Evolutionary conservation across 2,888 invertebrate species (phyloP).

Genomic region (Netelia virgata): DNA sequence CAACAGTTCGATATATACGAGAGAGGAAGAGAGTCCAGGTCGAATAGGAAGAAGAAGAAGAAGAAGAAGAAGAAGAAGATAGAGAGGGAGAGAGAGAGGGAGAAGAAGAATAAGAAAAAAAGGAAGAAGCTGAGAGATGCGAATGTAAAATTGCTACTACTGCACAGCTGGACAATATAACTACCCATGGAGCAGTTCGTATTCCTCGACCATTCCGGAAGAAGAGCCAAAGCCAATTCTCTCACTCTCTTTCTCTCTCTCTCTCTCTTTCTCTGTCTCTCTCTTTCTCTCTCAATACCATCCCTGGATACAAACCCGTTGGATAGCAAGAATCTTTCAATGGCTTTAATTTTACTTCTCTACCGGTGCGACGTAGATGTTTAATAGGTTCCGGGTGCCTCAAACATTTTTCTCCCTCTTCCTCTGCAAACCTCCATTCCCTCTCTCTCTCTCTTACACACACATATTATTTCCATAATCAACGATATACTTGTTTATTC

Average conservation of each 20-base stretch:
- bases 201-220: conserved; percentile 57
- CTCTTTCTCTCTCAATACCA: conserved; percentile 51
- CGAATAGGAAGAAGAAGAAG: conserved; percentile 23
- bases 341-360: conserved; percentile 65
- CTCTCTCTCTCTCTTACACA: not conserved
- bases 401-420: conserved; percentile 44
- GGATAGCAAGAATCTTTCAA: conserved; percentile 66
- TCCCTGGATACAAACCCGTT: conserved; percentile 64
- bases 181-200: conserved; percentile 49
- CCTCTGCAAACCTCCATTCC: not conserved
- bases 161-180: conserved; percentile 65
- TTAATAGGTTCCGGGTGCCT: conserved; percentile 64
- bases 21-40: conserved; percentile 30
- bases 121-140: conserved; percentile 27
- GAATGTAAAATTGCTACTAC: conserved; percentile 63
- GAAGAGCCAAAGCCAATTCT: conserved; percentile 38
- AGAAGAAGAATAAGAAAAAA: conserved; percentile 42
- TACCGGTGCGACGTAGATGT: conserved; percentile 63
- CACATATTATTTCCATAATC: conserved; percentile 11
- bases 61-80: conserved; percentile 32
- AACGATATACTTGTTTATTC: conserved; percentile 24
- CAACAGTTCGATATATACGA: conserved; percentile 16
- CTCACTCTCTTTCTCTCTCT: too few relatives aligned
- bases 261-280: conserved; percentile 18
- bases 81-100: conserved; percentile 11